Evolutionary conservation across 2,113 vertebrate genomes (phyloP), one percentile per base, ranked within the genome.

Genomic region (Tinamus guttatus): DNA sequence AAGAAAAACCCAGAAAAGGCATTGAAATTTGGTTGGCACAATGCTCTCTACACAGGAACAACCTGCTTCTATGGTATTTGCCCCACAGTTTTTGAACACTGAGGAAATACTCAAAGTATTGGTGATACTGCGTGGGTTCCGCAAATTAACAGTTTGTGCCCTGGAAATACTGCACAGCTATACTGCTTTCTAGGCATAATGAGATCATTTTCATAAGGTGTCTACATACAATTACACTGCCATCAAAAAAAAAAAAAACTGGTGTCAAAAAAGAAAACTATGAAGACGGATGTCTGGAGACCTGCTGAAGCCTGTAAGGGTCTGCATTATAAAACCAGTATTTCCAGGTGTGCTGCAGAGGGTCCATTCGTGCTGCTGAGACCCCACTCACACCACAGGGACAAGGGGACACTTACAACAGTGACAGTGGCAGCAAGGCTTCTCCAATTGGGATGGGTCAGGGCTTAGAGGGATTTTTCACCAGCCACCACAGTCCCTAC

Each of bases 381-480:
- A 78, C 38, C 41, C 70, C 62, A 28, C 28, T 93, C 76, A 36
- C 79, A 49, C 76, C 80, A 71, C 83, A 90, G 30, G 40, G 81
- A 79, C 92, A 94, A 64, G 60, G 58, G 86, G 74, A 90, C 47
- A 24, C 51, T 71, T 74, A 81, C 34, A 56, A 28, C 81, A 56
- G 14, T 93, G 90, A 83, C 83, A 94, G 73, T 92, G 86, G 75
- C 87, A 89, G 52, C 67, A 80, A 87, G 84, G 54, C 49, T 94
- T 89, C 87, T 73, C 5, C 40, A 11, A 41, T 41, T 41, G 11
- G 8, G 58, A 70, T 54, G 62, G 93, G 82, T 90, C 91, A 94
- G 92, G 91, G 82, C 95, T 95, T 95, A 96, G 75, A 94, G 75
- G 78, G 87, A 69, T 95, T 95, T 94, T 92, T 81, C 92, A 81